These are phyloP conservation scores for Athalia circularis DNA, from an alignment of 2,888 invertebrate genomes.

Conservation along the genomic window DNA sequence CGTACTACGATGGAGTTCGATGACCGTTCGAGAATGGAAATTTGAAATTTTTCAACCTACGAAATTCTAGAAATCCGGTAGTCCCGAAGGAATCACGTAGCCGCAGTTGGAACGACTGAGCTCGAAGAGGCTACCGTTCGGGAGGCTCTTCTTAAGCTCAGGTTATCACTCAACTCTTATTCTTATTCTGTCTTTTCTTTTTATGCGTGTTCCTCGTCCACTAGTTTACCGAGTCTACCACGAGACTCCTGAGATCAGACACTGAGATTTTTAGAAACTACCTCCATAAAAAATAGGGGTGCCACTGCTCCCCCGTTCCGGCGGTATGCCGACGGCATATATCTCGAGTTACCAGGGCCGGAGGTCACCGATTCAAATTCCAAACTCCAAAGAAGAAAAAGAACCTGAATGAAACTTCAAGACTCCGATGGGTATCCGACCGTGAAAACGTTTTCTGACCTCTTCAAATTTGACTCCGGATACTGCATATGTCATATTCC, in stretches of 20 bases:
- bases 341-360: conserved; percentile 68
- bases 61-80: conserved; percentile 69
- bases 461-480: no score
- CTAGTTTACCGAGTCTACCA: conserved; percentile 59
- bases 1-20: background rate
- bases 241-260: conserved; percentile 63
- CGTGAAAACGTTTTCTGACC: no score
- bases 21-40: background rate
- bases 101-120: conserved; percentile 60
- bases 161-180: conserved; percentile 24
- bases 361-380: background rate
- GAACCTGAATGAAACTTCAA: background rate
- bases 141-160: conserved; percentile 27
- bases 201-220: conserved; percentile 55
- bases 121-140: conserved; percentile 37
- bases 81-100: conserved; percentile 59
- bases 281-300: conserved; percentile 70
- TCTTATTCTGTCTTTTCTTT: conserved; percentile 45
- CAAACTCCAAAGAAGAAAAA: background rate
- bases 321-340: conserved; percentile 61
- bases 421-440: background rate
- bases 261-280: conserved; percentile 67
- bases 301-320: conserved; percentile 57
- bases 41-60: background rate
- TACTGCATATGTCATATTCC: no score